Conservation (phyloP, 2,888 invertebrate genomes). For the Dendrolimus pini region DNA sequence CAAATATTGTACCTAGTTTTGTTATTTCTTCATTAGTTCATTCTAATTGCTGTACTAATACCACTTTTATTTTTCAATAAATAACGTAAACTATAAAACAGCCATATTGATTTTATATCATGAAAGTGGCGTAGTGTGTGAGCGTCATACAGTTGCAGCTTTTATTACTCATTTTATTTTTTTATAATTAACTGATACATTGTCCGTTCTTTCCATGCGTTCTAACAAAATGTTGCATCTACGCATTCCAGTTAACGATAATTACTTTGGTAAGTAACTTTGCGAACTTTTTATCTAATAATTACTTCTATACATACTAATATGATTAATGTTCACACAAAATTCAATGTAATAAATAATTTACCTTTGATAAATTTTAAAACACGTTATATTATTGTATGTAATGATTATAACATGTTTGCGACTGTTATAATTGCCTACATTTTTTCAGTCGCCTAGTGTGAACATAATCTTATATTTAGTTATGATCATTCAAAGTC, state of each 20-base stretch:
- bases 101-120: not conserved
- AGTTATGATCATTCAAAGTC: conserved; percentile 1
- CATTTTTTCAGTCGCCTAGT: not conserved
- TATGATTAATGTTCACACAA: not conserved
- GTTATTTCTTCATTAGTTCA: too few relatives aligned
- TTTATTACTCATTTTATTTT: conserved; percentile 13
- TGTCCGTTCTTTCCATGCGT: conserved; percentile 63
- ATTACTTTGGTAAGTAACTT: conserved; percentile 97
- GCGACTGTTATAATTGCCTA: too few relatives aligned
- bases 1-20: too few relatives aligned
- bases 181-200: conserved; percentile 32
- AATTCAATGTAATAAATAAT: not conserved
- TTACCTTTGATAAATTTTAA: not conserved
- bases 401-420: too few relatives aligned
- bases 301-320: not conserved
- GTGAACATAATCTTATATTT: conserved; percentile 1
- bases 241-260: conserved; percentile 94
- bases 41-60: too few relatives aligned
- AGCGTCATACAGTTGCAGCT: conserved; percentile 8
- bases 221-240: conserved; percentile 63
- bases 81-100: too few relatives aligned
- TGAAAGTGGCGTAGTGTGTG: conserved; percentile 25
- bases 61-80: too few relatives aligned
- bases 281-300: conserved; percentile 15
- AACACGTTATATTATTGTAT: too few relatives aligned